A percentile compares a stretch with the other conserved stretches of the same genome.
phyloP scores from a whole-genome alignment of 2,113 vertebrate genomes.

The Chloropsis hardwickii region DNA sequence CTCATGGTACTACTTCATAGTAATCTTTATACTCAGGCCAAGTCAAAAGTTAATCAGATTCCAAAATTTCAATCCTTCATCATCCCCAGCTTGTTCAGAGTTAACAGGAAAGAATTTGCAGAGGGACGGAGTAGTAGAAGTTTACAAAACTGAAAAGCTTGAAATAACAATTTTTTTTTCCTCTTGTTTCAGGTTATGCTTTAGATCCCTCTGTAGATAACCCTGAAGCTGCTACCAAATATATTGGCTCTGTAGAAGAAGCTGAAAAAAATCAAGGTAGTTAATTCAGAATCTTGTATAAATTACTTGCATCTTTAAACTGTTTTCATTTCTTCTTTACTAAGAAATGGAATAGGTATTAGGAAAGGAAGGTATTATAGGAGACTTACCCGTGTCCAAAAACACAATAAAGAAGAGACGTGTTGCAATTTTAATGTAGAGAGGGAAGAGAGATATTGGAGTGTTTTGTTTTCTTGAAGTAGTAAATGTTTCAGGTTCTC shows the following conservation, averaged over 20 bases:
- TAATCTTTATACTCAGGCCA: not conserved
- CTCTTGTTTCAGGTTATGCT: conserved; percentile 85
- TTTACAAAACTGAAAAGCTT: not conserved
- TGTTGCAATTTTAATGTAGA: not conserved
- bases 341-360: not conserved
- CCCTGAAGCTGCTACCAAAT: conserved; percentile 79
- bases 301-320: not conserved
- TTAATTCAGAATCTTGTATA: not conserved
- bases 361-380: not conserved
- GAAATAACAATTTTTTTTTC: not conserved
- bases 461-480: not conserved
- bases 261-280: conserved; percentile 98
- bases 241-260: conserved; percentile 94
- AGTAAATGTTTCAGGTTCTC: not conserved
- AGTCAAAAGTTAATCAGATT: not conserved
- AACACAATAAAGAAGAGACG: not conserved
- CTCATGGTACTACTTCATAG: not conserved
- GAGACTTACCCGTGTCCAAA: not conserved
- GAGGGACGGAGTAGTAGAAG: not conserved
- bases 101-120: not conserved
- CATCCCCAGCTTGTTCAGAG: not conserved
- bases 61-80: not conserved
- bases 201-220: conserved; percentile 93
- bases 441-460: not conserved
- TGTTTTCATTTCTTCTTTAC: not conserved